These are phyloP conservation scores for Nematopogon swammerdamellus DNA, from an alignment of 2,888 invertebrate species.

Conservation along the genomic window DNA sequence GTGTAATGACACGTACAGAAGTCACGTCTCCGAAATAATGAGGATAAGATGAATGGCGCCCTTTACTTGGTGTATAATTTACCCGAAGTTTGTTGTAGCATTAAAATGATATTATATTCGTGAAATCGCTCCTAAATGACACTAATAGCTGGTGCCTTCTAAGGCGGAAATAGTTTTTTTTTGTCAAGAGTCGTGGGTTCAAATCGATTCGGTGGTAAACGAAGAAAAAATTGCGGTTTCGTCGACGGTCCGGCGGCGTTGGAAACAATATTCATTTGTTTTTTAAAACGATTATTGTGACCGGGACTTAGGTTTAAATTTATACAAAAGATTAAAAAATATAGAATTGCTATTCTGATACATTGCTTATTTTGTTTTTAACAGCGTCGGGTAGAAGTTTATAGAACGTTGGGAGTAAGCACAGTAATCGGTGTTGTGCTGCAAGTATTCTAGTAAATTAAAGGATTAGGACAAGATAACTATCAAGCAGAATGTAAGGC, in stretches of 20 bases:
- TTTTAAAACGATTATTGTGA: too few species aligned
- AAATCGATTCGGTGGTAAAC: slow-evolving; percentile 30
- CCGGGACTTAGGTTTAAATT: too few species aligned
- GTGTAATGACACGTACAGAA: slow-evolving; percentile 37
- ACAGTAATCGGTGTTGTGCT: too few species aligned
- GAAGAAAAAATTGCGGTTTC: neutral
- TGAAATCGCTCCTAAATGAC: slow-evolving; percentile 34
- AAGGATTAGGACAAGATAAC: too few species aligned
- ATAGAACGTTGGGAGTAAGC: too few species aligned
- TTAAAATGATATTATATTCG: slow-evolving; percentile 40
- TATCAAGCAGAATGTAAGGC: too few species aligned
- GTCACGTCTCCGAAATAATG: slow-evolving; percentile 29
- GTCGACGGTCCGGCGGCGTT: neutral
- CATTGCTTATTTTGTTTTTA: too few species aligned
- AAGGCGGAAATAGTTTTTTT: slow-evolving; percentile 37
- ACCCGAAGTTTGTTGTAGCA: slow-evolving; percentile 22
- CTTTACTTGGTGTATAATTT: slow-evolving; percentile 32
- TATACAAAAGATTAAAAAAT: too few species aligned
- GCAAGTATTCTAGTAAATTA: too few species aligned
- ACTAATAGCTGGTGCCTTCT: slow-evolving; percentile 32
- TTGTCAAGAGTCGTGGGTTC: slow-evolving; percentile 9
- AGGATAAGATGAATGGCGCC: slow-evolving; percentile 2
- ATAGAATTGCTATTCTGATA: too few species aligned
- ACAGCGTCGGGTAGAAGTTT: too few species aligned
- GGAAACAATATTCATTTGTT: too few species aligned